Evolutionary conservation across 2,888 invertebrate genomes (phyloP), one percentile per base, ranked within the genome.

Genomic region (Trichogramma dendrolimi): DNA sequence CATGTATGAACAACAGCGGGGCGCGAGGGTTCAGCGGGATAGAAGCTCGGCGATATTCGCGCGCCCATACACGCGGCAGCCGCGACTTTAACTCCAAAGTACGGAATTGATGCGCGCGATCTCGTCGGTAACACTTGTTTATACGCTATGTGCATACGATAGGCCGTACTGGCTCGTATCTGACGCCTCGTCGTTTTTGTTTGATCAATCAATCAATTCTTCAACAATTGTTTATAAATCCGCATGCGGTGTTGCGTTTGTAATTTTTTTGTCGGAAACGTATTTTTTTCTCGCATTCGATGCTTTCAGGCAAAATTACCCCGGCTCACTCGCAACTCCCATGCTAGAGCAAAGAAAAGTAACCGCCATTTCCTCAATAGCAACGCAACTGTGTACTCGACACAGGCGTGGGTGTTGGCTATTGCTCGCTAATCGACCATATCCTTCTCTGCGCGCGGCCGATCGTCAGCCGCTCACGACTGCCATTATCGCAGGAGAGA

Each of bases 71-170:
- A 59, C 64, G 57, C 61, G 61, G 61, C 61, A 56, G 53, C 41
- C 58, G 27, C 27, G 57, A 64, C 61, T 64, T 64, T 64, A 27
- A 61, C 58, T 64, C 61, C 61, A 61, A 64, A 61, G 61, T 59
- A 47, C 61, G 43, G 61, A 64, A 64, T 64, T 64, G 64, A 64
- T 61, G 64, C 60, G 52, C 52, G 53, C 7, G 27, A 27, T 2
- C 27, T 27, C 27, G 27, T 27, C 27, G 61, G 59, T 27, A 64
- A 64, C 64, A 64, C 64, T 64, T 64, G 64, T 61, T 40, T 57
- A 56, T 52, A 54, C 59, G 11, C 54, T 43, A 61, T 54, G 61
- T 54, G 64, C 59, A 61, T 64, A 55, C 64, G 58, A 56, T 59
- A 60, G 48, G 55, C 14, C 58, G 6, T 27, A 39, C 39, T 14